Evolutionary conservation across 2,797 vertebrate genomes (phyloP).

Genomic region (Menidia menidia): DNA sequence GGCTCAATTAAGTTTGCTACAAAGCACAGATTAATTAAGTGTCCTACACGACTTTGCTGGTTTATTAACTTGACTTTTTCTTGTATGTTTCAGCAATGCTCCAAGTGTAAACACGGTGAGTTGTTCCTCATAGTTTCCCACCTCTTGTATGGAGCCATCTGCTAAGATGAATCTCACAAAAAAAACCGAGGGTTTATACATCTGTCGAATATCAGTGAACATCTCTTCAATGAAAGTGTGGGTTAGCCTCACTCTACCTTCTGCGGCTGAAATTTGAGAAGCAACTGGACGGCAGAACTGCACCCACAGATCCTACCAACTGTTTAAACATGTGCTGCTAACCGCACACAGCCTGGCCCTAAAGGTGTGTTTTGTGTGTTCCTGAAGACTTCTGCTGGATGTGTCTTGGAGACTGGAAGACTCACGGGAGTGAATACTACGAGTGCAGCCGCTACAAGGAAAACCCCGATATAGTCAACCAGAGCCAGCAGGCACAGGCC

Average conservation of each 20-base stretch:
- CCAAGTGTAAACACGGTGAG: constrained; percentile 99
- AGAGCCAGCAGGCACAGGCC: constrained; percentile 99
- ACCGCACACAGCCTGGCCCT: not conserved
- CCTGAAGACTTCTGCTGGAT: constrained; percentile 98
- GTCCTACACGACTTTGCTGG: not conserved
- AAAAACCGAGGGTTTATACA: not conserved
- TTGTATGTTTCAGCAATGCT: constrained; percentile 94
- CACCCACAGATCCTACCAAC: not conserved
- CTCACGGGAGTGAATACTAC: constrained; percentile 98
- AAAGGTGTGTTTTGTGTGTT: constrained; percentile 18
- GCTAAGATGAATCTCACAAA: not conserved
- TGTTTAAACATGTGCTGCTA: not conserved
- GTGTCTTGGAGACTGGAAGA: constrained; percentile 99
- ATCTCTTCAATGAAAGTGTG: not conserved
- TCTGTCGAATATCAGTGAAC: not conserved
- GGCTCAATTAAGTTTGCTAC: not conserved
- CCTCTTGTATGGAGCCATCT: not conserved
- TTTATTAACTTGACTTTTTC: constrained; percentile 37
- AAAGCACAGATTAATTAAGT: constrained; percentile 4
- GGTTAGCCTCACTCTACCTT: not conserved
- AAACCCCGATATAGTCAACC: constrained; percentile 99
- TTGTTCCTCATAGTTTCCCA: constrained; percentile 21
- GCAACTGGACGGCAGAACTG: constrained; percentile 1
- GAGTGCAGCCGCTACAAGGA: constrained; percentile 99
- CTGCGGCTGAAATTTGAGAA: not conserved